Evolutionary conservation across 1,140 invertebrate genomes (phyloP), one percentile per base, ranked within the genome.

Genomic region (Cydia strobilella): DNA sequence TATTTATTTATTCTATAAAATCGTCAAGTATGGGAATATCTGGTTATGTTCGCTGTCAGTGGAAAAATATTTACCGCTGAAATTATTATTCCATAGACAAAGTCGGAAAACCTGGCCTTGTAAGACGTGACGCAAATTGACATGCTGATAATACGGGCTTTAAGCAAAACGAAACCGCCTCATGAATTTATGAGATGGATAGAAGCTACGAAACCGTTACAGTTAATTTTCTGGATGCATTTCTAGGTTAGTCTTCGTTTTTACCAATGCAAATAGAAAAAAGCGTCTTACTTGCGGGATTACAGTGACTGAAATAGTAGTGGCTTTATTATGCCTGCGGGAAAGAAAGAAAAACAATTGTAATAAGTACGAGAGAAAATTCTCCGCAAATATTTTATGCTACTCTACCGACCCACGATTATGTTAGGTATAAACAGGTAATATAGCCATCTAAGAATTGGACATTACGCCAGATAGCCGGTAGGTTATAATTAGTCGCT

Each of bases 291-390:
- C 63, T 25, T 31, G 25, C 63, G 63, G 63, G 63, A 66, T 66
- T 69, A 69, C 35, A 69, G n/a, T 69, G 65, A 69, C 65, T 69
- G 31, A n/a, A 39, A 69, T 69, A 39, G 12, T 35, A 66, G 62
- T 39, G n/a, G 31, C 65, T 69, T 5, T 69, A 39, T 69, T 69
- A 69, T 69, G 27, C 65, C 65, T 39, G 65, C 27, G 31, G 35
- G 65, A 69, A 69, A 35, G n/a, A 69, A 69, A 66, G 25, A 39
- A 39, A 69, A 69, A 42, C 65, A 69, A 35, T 69, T 69, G 31
- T 39, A 39, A 39, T 42, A 69, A 69, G 65, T 35, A 69, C 65
- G 31, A 69, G 31, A 35, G 35, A 39, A 35, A 69, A 69, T 20
- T 69, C n/a, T 20, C 27, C n/a, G n/a, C 65, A 42, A 66, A 35